Base-by-base conservation (phyloP, 2,797 vertebrate genomes). In the Taeniopygia guttata region DNA sequence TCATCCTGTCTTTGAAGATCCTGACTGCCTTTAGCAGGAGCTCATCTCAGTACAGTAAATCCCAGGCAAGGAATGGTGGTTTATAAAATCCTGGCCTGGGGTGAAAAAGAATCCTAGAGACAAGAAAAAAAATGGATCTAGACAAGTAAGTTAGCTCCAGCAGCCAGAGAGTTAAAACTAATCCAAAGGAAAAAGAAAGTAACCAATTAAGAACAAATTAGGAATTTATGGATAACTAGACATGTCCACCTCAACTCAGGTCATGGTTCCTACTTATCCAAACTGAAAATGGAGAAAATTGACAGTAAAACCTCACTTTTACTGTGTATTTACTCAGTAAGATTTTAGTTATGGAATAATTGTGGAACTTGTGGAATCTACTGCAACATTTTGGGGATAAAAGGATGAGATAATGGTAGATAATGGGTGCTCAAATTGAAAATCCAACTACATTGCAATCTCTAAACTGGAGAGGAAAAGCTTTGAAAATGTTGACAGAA, bases 41-140 rank as follows among this genome's bases (percentile, higher is more conserved):
- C 49, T 93, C 67, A 42, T 20, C 34, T 42, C 22, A 0, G 1
- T 52, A 64, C 0, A 0, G 42, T 2, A 58, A 82, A 84, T 58
- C 48, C n/a, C 59, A 59, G 40, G 30, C 19, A 14, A 1, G 2
- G 11, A 27, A 12, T 6, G 10, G 2, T 46, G 55, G 25, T 38
- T 46, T n/a, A n/a, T 11, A 45, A 30, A 10, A 73, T 68, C 21
- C 25, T 58, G 10, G 5, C 29, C 38, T 40, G 23, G 10, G 20
- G 15, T 22, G 20, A 36, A 52, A 52, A 63, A 21, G 10, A 62
- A n/a, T 48, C 20, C 9, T n/a, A 11, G 9, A 46, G 16, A 30
- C 0, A 36, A 38, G 29, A 60, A 66, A 4, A 27, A 29, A 68
- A 49, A 1, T 0, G 0, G 10, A 16, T 46, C 23, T 58, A 7